Evolutionary conservation across 2,113 vertebrate genomes (phyloP), one percentile per base, ranked within the genome.

Genomic region (Argyrosomus japonicus): DNA sequence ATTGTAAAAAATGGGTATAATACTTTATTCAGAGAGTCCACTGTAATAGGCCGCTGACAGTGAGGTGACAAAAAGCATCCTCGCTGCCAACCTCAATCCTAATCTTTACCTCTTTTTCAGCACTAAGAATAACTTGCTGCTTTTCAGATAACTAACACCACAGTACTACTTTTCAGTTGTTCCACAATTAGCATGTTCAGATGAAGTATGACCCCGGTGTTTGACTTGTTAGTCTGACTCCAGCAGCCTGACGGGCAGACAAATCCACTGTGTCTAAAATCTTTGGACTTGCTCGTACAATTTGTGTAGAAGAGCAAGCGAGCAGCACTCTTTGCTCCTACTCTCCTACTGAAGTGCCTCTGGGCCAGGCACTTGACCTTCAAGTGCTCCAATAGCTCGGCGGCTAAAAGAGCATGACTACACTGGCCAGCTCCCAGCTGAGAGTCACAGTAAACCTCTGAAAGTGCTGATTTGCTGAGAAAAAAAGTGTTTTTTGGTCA

Each of bases 301-400:
- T 40, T 43, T 68, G 62, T 75, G 63, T 19, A 61, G 27, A 53
- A 64, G 45, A 40, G 60, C 57, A 47, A 81, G 17, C 7, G 11
- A 79, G 48, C 11, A 29, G 25, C 18, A 48, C 48, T 74, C 47
- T 72, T 78, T 84, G 69, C 75, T 82, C 63, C n/a, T 48, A 79
- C n/a, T 40, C 75, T 86, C 75, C 69, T 68, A 51, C 81, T 86
- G 72, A 82, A 89, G 88, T 81, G 76, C 85, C 76, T 78, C 79
- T 87, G 82, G 78, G 81, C 85, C 81, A 77, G 64, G 68, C 77
- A 80, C 77, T 84, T 75, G 81, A 89, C 87, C 87, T 84, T 77
- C 32, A 81, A 86, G 83, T 65, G 48, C 71, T 75, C n/a, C n/a
- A 75, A 61, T 69, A 67, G 77, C 58, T 84, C 68, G 40, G 82